Conservation (phyloP, 2,113 vertebrate species). For the Calonectris borealis region DNA sequence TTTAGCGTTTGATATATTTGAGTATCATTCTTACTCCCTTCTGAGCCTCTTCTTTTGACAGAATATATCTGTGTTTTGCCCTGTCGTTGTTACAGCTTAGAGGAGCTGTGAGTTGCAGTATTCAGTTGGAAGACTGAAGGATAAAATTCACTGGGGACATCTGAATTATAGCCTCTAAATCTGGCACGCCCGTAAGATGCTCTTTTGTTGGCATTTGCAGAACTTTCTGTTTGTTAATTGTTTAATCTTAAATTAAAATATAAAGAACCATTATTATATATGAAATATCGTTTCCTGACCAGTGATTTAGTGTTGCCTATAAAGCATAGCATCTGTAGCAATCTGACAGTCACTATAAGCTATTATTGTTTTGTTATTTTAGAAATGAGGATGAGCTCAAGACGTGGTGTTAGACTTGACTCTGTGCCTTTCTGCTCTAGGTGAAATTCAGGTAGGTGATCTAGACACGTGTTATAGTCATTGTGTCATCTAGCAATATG, state of each 20-base stretch:
- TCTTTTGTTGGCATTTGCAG: constrained; percentile 15
- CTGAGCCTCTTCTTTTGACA: neutral
- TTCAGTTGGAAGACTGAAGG: neutral
- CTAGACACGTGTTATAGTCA: neutral
- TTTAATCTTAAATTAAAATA: constrained; percentile 38
- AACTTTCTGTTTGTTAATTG: constrained; percentile 28
- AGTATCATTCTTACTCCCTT: neutral
- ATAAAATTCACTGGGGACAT: neutral
- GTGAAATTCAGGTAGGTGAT: constrained; percentile 5
- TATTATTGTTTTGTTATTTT: neutral
- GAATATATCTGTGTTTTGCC: neutral
- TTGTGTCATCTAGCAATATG: neutral
- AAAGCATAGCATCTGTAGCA: neutral
- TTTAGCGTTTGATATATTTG: neutral
- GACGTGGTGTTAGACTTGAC: neutral
- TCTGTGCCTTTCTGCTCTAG: constrained; percentile 27
- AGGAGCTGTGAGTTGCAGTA: neutral
- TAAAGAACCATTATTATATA: neutral
- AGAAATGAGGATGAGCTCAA: neutral
- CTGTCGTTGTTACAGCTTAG: neutral
- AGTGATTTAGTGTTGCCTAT: neutral
- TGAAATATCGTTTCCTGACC: constrained; percentile 1
- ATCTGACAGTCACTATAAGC: neutral
- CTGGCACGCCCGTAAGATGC: neutral
- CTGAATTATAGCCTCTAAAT: neutral